Evolutionary conservation across 2,888 invertebrate genomes (phyloP).

Genomic region (Pediacus dermestoides): DNA sequence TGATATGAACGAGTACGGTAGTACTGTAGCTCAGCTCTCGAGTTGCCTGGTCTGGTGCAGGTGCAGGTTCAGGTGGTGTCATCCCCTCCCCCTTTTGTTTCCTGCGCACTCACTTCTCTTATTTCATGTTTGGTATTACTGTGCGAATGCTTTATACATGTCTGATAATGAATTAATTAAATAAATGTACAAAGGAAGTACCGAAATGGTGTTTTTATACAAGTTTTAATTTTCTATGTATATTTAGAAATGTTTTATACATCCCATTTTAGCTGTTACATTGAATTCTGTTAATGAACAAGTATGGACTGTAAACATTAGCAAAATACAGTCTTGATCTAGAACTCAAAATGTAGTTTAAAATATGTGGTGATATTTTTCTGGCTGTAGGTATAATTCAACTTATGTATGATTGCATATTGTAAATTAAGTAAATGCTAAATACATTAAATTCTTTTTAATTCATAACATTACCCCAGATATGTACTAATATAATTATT

Average conservation of each 20-base stretch:
- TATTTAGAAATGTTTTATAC: slow-evolving; percentile 46
- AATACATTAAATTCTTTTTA: slow-evolving; percentile 49
- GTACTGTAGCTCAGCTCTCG: slow-evolving; percentile 41
- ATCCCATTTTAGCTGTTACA: slow-evolving; percentile 44
- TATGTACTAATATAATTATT: too few species aligned
- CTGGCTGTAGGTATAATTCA: slow-evolving; percentile 53
- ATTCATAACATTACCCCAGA: slow-evolving; percentile 29
- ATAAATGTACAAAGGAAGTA: slow-evolving; percentile 56
- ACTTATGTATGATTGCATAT: slow-evolving; percentile 52
- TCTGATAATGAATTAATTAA: slow-evolving; percentile 53
- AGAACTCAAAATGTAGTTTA: slow-evolving; percentile 51
- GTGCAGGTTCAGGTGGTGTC: slow-evolving; percentile 13
- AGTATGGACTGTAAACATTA: slow-evolving; percentile 40
- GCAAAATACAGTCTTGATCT: slow-evolving; percentile 46
- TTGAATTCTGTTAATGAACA: slow-evolving; percentile 44
- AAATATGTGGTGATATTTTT: slow-evolving; percentile 53
- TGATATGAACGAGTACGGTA: slow-evolving; percentile 35
- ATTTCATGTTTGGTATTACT: slow-evolving; percentile 54
- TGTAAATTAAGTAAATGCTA: slow-evolving; percentile 52
- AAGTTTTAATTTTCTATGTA: slow-evolving; percentile 51
- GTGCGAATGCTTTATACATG: slow-evolving; percentile 57
- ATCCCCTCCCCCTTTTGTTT: slow-evolving; percentile 29
- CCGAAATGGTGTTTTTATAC: slow-evolving; percentile 52
- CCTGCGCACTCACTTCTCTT: slow-evolving; percentile 47
- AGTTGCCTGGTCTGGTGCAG: slow-evolving; percentile 41